phyloP scores from a whole-genome alignment of 2,113 vertebrate genomes.

The Myotis davidii region DNA sequence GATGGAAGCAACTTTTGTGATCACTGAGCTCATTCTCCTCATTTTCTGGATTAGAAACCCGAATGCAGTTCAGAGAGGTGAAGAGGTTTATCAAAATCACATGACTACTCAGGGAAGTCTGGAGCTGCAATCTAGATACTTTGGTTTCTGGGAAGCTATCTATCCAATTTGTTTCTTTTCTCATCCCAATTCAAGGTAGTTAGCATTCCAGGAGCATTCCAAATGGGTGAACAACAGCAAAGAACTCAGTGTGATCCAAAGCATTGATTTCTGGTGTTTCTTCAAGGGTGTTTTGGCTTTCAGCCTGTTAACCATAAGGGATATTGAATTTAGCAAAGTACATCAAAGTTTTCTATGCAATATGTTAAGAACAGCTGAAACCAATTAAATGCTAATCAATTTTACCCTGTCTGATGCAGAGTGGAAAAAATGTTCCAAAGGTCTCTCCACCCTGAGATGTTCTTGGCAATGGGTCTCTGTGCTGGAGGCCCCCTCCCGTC shows the following conservation, averaged over 20 bases:
- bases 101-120: not conserved
- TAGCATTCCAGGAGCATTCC: constrained; percentile 48
- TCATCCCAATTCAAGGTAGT: constrained; percentile 17
- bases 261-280: constrained; percentile 39
- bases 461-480: constrained; percentile 62
- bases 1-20: not conserved
- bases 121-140: not conserved
- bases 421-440: constrained; percentile 78
- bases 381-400: constrained; percentile 81
- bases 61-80: not conserved
- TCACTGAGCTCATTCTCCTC: not conserved
- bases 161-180: not conserved
- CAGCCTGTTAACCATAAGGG: constrained; percentile 70
- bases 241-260: constrained; percentile 33
- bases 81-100: not conserved
- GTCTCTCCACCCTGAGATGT: constrained; percentile 75
- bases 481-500: constrained; percentile 41
- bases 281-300: constrained; percentile 50
- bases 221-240: constrained; percentile 53
- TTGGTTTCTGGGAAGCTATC: constrained; percentile 1
- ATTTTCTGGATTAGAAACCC: not conserved
- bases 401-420: constrained; percentile 73
- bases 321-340: constrained; percentile 71
- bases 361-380: constrained; percentile 77
- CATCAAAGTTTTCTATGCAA: constrained; percentile 54